Conservation (phyloP, 2,797 vertebrate species). For the Chloroceryle amazona region DNA sequence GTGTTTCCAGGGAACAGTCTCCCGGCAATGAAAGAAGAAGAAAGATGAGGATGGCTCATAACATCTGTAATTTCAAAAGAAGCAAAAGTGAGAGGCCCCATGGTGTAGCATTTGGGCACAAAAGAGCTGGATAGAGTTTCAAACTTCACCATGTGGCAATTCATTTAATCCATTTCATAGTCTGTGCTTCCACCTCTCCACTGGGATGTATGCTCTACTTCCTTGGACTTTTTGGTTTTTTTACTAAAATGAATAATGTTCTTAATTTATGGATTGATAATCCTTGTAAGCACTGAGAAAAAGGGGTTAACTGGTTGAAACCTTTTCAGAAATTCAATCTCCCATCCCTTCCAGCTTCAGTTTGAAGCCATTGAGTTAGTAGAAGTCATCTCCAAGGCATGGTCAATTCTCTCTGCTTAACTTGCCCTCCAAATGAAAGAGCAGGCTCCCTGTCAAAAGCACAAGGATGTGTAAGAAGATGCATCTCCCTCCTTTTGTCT, state of each 20-base stretch:
- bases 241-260: neutral
- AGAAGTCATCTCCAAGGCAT: neutral
- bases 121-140: neutral
- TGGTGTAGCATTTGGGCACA: neutral
- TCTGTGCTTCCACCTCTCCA: neutral
- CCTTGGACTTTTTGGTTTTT: neutral
- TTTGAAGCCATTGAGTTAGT: neutral
- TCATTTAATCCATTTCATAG: neutral
- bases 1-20: neutral
- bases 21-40: neutral
- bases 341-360: neutral
- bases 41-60: neutral
- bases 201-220: neutral
- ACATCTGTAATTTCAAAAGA: neutral
- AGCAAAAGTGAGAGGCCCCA: neutral
- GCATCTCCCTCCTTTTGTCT: neutral
- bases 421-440: neutral
- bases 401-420: neutral
- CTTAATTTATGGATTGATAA: neutral
- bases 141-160: neutral
- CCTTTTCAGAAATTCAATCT: neutral
- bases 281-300: neutral
- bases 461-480: neutral
- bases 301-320: neutral
- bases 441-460: neutral